phyloP scores from a whole-genome alignment of 1,140 invertebrate genomes.

The Delia radicum region DNA sequence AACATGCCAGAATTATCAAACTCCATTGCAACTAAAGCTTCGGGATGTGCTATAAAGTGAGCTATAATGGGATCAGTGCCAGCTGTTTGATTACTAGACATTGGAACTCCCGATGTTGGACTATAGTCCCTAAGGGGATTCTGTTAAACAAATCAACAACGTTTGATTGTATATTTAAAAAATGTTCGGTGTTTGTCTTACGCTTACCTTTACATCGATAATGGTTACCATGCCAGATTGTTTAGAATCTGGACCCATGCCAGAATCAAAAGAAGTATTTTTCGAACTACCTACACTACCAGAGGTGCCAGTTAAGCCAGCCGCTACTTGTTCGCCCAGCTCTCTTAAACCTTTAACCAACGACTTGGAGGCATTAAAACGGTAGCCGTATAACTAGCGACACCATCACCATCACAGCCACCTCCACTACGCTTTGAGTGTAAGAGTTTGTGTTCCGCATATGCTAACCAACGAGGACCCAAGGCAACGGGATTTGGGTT shows the following conservation, averaged over 20 bases:
- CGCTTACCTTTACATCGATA: slow-evolving; percentile 74
- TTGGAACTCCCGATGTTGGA: slow-evolving; percentile 47
- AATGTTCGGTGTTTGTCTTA: neutral
- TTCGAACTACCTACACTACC: slow-evolving; percentile 52
- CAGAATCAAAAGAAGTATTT: slow-evolving; percentile 52
- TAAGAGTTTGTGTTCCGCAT: slow-evolving; percentile 82
- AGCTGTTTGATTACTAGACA: slow-evolving; percentile 56
- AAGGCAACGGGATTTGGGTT: slow-evolving; percentile 88
- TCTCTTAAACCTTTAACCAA: slow-evolving; percentile 81
- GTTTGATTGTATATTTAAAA: neutral
- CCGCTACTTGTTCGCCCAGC: slow-evolving; percentile 91
- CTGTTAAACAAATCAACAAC: too few relatives aligned
- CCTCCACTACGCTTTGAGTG: slow-evolving; percentile 82
- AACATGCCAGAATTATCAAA: slow-evolving; percentile 93
- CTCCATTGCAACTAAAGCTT: slow-evolving; percentile 84
- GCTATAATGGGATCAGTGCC: slow-evolving; percentile 75
- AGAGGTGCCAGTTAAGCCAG: slow-evolving; percentile 70
- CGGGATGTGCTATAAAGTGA: slow-evolving; percentile 92
- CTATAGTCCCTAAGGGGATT: slow-evolving; percentile 47
- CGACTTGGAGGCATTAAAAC: slow-evolving; percentile 94
- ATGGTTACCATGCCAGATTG: slow-evolving; percentile 86
- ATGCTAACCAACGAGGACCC: slow-evolving; percentile 77
- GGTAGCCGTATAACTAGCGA: slow-evolving; percentile 92
- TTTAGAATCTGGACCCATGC: slow-evolving; percentile 62
- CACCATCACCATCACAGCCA: slow-evolving; percentile 73